phyloP scores from a whole-genome alignment of 2,797 vertebrate genomes.

The Cheracebus regulus region DNA sequence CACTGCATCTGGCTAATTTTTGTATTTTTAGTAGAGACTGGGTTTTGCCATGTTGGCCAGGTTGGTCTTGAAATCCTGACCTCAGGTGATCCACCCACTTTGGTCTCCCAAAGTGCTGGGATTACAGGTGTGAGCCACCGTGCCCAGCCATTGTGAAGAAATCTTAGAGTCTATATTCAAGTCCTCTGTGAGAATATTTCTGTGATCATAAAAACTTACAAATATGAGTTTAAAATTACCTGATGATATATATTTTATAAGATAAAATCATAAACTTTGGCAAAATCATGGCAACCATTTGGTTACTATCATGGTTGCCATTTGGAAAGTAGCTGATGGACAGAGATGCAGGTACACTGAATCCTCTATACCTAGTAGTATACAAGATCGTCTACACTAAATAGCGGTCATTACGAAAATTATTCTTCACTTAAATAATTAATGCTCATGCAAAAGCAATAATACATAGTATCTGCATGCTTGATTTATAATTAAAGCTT shows the following conservation, averaged over 20 bases:
- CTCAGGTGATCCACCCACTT: too few relatives aligned
- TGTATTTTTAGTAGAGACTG: too few relatives aligned
- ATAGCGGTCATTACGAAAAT: background rate
- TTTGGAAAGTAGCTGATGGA: background rate
- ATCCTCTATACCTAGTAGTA: background rate
- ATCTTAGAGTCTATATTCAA: background rate
- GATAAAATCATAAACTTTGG: background rate
- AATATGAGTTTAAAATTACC: constrained; percentile 1
- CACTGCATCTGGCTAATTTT: too few relatives aligned
- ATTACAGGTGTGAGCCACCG: too few relatives aligned
- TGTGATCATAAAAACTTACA: background rate
- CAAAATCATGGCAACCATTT: constrained; percentile 41
- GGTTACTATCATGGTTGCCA: background rate
- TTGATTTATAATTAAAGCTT: background rate
- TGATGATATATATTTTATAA: background rate
- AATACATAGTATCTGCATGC: background rate
- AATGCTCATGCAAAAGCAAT: background rate
- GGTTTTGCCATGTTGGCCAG: too few relatives aligned
- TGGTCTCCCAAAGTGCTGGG: too few relatives aligned
- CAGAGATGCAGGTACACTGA: background rate
- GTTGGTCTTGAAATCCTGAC: too few relatives aligned
- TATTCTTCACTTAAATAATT: background rate
- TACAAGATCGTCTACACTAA: background rate
- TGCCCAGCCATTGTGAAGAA: background rate
- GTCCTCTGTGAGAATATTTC: background rate